Conservation (phyloP, 2,888 invertebrate species). For the Pycnomerus fuliginosus region DNA sequence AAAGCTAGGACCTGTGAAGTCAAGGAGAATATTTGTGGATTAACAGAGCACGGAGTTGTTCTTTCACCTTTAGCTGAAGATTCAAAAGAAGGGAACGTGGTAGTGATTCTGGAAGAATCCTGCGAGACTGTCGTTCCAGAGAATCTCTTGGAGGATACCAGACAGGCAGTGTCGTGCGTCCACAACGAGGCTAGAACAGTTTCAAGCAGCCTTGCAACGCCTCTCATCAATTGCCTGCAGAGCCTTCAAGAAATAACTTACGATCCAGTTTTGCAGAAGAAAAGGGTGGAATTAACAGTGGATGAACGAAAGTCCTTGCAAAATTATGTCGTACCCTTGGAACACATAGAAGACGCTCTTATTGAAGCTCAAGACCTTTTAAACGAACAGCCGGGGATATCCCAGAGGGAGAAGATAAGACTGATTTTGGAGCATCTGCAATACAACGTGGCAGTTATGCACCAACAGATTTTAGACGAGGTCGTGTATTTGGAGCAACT, state of each 20-base stretch:
- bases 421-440: slow-evolving; percentile 40
- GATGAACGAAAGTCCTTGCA: slow-evolving; percentile 51
- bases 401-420: slow-evolving; percentile 26
- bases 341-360: slow-evolving; percentile 57
- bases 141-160: slow-evolving; percentile 39
- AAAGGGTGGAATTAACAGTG: slow-evolving; percentile 53
- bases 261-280: slow-evolving; percentile 51
- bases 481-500: slow-evolving; percentile 32
- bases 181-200: slow-evolving; percentile 24
- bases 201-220: slow-evolving; percentile 24
- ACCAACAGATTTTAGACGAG: slow-evolving; percentile 44
- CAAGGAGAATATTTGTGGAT: slow-evolving; percentile 44
- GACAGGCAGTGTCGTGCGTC: slow-evolving; percentile 28
- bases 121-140: slow-evolving; percentile 35
- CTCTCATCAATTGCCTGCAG: slow-evolving; percentile 48
- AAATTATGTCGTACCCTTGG: slow-evolving; percentile 56
- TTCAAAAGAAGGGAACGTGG: slow-evolving; percentile 30
- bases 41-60: slow-evolving; percentile 36
- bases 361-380: slow-evolving; percentile 54
- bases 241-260: slow-evolving; percentile 53
- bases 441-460: slow-evolving; percentile 45
- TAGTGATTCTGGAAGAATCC: slow-evolving; percentile 37
- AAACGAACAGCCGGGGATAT: slow-evolving; percentile 24
- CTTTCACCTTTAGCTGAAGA: slow-evolving; percentile 30
- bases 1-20: slow-evolving; percentile 42